Evolutionary conservation across 2,113 vertebrate species (phyloP).

Genomic region (Corythornis cristatus): DNA sequence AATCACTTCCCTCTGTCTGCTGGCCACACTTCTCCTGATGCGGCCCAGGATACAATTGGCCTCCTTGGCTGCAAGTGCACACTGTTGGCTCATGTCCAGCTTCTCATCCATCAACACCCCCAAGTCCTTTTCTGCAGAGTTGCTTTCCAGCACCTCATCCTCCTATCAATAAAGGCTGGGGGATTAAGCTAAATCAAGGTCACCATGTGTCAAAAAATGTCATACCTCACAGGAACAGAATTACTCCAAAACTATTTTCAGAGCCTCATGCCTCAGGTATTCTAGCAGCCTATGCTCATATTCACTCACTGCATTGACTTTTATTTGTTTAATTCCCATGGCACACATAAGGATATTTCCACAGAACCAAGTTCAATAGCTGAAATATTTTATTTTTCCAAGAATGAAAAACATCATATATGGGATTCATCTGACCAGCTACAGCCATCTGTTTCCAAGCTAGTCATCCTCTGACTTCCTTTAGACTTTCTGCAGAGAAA

Average conservation of each 20-base stretch:
- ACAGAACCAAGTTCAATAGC: not conserved
- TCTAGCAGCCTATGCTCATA: not conserved
- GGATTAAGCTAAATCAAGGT: not conserved
- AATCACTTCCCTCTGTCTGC: too few species aligned
- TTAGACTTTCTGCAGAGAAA: not conserved
- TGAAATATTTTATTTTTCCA: not conserved
- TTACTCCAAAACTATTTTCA: not conserved
- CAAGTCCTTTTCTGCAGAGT: too few species aligned
- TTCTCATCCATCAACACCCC: too few species aligned
- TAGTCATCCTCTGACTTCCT: not conserved
- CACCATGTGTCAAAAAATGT: not conserved
- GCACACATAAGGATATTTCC: not conserved
- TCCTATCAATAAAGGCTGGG: too few species aligned
- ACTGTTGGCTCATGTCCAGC: too few species aligned
- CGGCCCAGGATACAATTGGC: too few species aligned
- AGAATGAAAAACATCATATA: not conserved
- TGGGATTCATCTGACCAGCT: not conserved
- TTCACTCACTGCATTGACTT: not conserved
- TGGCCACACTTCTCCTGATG: too few species aligned
- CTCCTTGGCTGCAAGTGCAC: too few species aligned
- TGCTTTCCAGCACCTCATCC: too few species aligned
- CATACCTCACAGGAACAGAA: not conserved
- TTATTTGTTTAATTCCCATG: not conserved
- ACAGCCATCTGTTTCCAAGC: not conserved
- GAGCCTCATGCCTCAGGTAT: not conserved